Evolutionary conservation across 2,113 vertebrate genomes (phyloP).

Genomic region (Athene cunicularia): DNA sequence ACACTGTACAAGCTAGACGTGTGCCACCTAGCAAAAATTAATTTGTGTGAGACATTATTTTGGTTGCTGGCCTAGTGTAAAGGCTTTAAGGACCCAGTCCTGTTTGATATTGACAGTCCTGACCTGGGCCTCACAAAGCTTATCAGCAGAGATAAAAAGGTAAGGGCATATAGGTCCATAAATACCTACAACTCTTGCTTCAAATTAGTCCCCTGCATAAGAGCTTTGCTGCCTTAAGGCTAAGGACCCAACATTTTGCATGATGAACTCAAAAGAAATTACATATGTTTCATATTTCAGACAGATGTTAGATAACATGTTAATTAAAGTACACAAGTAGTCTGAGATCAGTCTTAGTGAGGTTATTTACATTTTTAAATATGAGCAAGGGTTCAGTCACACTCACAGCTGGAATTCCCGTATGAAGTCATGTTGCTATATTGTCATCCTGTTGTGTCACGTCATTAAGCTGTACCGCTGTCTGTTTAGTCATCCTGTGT

Average conservation of each 20-base stretch:
- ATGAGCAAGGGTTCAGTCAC: neutral
- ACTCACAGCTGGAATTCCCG: neutral
- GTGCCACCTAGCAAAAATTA: neutral
- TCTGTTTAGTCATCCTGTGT: neutral
- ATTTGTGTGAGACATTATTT: neutral
- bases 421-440: neutral
- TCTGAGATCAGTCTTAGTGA: neutral
- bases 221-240: neutral
- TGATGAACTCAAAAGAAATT: neutral
- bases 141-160: neutral
- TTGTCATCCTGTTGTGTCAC: neutral
- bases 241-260: neutral
- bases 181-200: neutral
- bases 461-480: neutral
- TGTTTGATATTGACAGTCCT: neutral
- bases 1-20: neutral
- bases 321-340: constrained; percentile 10
- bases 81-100: neutral
- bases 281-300: neutral
- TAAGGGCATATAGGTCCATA: neutral
- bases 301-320: neutral
- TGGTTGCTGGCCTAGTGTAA: neutral
- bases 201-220: neutral
- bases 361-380: constrained; percentile 16
- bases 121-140: neutral